Evolutionary conservation across 2,888 invertebrate species (phyloP).

Genomic region (Drosophila paranaensis): DNA sequence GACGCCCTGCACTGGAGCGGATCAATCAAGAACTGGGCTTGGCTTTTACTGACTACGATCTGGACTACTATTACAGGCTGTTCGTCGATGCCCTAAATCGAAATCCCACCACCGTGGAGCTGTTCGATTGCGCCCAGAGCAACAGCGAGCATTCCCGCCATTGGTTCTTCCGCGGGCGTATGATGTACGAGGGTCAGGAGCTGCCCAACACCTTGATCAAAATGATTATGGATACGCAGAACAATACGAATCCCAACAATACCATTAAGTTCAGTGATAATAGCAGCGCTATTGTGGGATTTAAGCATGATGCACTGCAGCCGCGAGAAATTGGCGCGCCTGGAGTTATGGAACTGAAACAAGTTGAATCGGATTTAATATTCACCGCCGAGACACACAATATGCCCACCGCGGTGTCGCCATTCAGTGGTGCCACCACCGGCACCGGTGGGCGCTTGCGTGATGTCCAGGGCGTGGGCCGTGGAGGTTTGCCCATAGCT

Average conservation of each 20-base stretch:
- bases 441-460: constrained; percentile 97
- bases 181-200: constrained; percentile 92
- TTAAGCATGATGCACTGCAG: constrained; percentile 88
- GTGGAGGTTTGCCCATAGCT: constrained; percentile 97
- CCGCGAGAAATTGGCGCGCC: constrained; percentile 88
- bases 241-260: constrained; percentile 94
- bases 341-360: constrained; percentile 87
- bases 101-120: constrained; percentile 98
- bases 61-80: constrained; percentile 94
- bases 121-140: constrained; percentile 98
- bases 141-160: constrained; percentile 99
- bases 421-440: constrained; percentile 98
- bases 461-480: constrained; percentile 97
- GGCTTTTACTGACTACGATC: constrained; percentile 96
- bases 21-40: constrained; percentile 93
- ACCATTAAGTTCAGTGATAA: constrained; percentile 99
- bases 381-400: constrained; percentile 99
- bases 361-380: constrained; percentile 92
- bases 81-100: constrained; percentile 93
- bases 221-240: constrained; percentile 96
- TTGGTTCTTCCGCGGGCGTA: constrained; percentile 98
- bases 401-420: constrained; percentile 98
- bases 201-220: constrained; percentile 94
- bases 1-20: constrained; percentile 91
- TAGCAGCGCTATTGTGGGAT: constrained; percentile 97